Evolutionary conservation across 2,888 invertebrate genomes (phyloP).

Genomic region (Epinotia nisella): DNA sequence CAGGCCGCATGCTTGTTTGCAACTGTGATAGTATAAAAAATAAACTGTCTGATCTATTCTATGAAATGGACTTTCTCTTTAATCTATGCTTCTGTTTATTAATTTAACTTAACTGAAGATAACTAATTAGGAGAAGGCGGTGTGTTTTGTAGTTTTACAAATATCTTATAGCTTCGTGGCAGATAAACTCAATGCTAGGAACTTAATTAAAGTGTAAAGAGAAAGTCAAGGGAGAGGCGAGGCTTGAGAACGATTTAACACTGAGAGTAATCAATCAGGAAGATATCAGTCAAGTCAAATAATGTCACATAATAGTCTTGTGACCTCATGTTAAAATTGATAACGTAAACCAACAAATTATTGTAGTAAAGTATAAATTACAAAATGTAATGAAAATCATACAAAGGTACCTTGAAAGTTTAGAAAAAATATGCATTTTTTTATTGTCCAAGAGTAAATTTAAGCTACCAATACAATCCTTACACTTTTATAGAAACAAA

Average conservation of each 20-base stretch:
- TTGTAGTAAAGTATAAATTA: too few species aligned
- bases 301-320: too few species aligned
- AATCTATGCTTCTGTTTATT: conserved; percentile 13
- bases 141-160: conserved; percentile 32
- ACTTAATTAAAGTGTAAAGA: conserved; percentile 31
- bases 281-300: background rate
- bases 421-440: too few species aligned
- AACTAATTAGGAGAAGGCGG: conserved; percentile 21
- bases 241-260: background rate
- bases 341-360: too few species aligned
- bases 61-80: background rate
- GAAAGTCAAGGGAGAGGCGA: conserved; percentile 13
- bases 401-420: too few species aligned
- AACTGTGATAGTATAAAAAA: too few species aligned
- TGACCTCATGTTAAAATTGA: too few species aligned
- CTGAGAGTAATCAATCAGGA: background rate
- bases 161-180: conserved; percentile 7
- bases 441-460: too few species aligned
- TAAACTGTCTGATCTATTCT: background rate
- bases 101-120: conserved; percentile 5
- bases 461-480: too few species aligned
- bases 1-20: too few species aligned
- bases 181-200: conserved; percentile 20
- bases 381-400: too few species aligned
- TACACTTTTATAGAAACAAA: too few species aligned